Evolutionary conservation across 2,113 vertebrate species (phyloP).

Genomic region (Ploceus nigricollis): DNA sequence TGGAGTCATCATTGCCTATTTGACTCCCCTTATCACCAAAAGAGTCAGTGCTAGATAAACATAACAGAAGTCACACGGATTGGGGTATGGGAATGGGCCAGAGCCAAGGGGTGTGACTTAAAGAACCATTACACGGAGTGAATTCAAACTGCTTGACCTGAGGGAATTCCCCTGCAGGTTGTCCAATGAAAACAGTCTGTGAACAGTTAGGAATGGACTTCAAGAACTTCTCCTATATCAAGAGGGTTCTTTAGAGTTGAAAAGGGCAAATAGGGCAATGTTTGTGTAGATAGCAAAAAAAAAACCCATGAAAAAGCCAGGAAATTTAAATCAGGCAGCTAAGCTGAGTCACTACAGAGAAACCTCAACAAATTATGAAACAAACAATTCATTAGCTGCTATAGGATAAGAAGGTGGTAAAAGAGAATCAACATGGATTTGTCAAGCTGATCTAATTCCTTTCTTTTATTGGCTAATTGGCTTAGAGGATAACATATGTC

Average conservation of each 20-base stretch:
- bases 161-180: neutral
- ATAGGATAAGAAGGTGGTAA: constrained; percentile 23
- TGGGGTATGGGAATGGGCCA: neutral
- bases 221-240: neutral
- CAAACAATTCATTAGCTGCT: constrained; percentile 38
- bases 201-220: neutral
- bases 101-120: neutral
- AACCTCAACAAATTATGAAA: constrained; percentile 24
- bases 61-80: neutral
- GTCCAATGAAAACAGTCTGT: neutral
- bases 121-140: neutral
- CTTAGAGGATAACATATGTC: constrained; percentile 36
- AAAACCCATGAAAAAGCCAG: neutral
- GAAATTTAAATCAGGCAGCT: neutral
- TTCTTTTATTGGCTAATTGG: constrained; percentile 42
- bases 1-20: neutral
- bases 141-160: neutral
- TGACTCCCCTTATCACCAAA: neutral
- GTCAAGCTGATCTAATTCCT: constrained; percentile 40
- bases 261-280: neutral
- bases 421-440: constrained; percentile 55
- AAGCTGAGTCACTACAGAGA: neutral
- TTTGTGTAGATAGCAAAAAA: neutral
- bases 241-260: neutral
- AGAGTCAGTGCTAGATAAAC: neutral